Conservation (phyloP, 2,113 vertebrate species). For the Leptocoma aspasia region DNA sequence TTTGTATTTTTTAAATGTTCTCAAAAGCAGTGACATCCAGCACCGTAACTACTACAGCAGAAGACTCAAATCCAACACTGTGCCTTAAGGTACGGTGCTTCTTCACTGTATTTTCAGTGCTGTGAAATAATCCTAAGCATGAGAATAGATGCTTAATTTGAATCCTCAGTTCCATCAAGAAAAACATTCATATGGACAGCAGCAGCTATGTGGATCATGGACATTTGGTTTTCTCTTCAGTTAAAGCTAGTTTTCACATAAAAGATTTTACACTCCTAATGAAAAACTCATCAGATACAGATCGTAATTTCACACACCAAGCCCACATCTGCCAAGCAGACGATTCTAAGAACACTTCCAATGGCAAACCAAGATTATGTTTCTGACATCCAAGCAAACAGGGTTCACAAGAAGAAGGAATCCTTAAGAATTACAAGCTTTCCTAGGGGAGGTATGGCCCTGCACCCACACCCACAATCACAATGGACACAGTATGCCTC, state of each 20-base stretch:
- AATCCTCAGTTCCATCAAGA: not conserved
- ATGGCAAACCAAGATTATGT: not conserved
- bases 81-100: not conserved
- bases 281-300: not conserved
- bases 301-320: not conserved
- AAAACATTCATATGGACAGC: not conserved
- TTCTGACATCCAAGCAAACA: not conserved
- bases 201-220: fast-evolving
- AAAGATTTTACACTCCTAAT: not conserved
- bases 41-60: not conserved
- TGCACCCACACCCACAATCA: not conserved
- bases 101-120: not conserved
- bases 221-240: not conserved
- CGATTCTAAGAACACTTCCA: not conserved
- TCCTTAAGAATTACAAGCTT: not conserved
- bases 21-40: not conserved
- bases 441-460: not conserved
- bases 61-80: not conserved
- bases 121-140: not conserved
- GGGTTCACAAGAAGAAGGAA: not conserved
- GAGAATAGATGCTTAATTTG: not conserved
- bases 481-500: not conserved
- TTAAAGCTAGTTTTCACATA: not conserved
- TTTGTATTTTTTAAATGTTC: not conserved
- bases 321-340: not conserved